These are phyloP conservation scores for Amphipyra berbera DNA, from an alignment of 2,888 invertebrate genomes.

Conservation along the genomic window DNA sequence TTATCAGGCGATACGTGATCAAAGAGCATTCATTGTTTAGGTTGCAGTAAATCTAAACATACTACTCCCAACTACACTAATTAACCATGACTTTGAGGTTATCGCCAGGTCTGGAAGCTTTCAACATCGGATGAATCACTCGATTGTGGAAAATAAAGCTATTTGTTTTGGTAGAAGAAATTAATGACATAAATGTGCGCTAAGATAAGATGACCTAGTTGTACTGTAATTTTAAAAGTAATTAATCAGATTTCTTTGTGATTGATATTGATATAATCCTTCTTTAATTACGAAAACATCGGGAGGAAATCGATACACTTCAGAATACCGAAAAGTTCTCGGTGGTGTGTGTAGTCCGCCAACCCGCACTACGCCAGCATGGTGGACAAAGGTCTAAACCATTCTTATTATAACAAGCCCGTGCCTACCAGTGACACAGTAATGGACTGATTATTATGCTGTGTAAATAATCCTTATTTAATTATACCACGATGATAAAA, in stretches of 20 bases:
- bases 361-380: no score
- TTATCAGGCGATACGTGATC: slow-evolving; percentile 33
- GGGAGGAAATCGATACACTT: no score
- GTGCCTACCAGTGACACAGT: no score
- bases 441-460: no score
- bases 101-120: slow-evolving; percentile 43
- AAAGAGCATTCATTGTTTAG: slow-evolving; percentile 38
- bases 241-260: slow-evolving; percentile 17
- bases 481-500: no score
- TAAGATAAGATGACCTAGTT: slow-evolving; percentile 30
- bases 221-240: slow-evolving; percentile 4
- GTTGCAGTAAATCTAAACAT: slow-evolving; percentile 36
- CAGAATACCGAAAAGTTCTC: no score
- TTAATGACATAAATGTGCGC: slow-evolving; percentile 1
- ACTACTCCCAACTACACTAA: slow-evolving; percentile 14
- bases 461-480: no score
- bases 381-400: no score
- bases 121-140: slow-evolving; percentile 41
- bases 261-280: neutral
- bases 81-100: slow-evolving; percentile 47
- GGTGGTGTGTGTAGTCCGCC: no score
- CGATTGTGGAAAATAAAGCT: slow-evolving; percentile 32
- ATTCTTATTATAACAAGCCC: no score
- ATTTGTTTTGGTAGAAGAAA: slow-evolving; percentile 18
- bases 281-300: no score